Base-by-base conservation (phyloP, 2,113 vertebrate species). In the Microcebus jonahi region DNA sequence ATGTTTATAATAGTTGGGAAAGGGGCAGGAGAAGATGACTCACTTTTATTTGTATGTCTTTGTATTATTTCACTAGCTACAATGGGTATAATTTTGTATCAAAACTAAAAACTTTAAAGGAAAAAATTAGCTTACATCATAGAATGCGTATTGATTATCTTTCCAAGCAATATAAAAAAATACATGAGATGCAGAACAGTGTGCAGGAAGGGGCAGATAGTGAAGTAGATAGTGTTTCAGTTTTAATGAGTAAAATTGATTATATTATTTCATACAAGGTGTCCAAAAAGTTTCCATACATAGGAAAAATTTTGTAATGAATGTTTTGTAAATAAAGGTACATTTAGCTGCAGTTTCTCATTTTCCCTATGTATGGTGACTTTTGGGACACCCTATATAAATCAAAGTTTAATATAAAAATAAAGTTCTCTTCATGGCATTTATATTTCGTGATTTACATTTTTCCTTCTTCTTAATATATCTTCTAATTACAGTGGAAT, bases 391-490 rank as follows among this genome's bases (percentile, higher is more conserved):
- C 55, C 55, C 55, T 57, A 20, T 57, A 61, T 61, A 61, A 61
- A 61, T 61, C 23, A 61, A 27, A 61, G 59, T 61, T 61, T 61
- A 21, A 61, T 61, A 61, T 27, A 5, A 9, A 59, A 50, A 36
- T 57, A 17, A 50, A 73, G 21, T 39, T 94, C 36, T 87, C 83
- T 55, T 45, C 61, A 29, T 20, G 45, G 20, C 20, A 8, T 77
- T 87, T 53, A 20, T 70, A 67, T 87, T 80, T 88, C 17, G 39
- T 87, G 50, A 95, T 42, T 91, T 97, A 8, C 36, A 67, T 63
- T 82, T 91, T 57, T 75, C 27, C 17, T 89, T 80, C n/a, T 94
- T 94, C 5, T 20, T 57, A 57, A 20, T 57, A 6, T 17, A 14
- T 50, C 48, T 86, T 82, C 12, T 84, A 65, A 86, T 91, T 75